Evolutionary conservation across 2,113 vertebrate species (phyloP).

Genomic region (Holacanthus passer): DNA sequence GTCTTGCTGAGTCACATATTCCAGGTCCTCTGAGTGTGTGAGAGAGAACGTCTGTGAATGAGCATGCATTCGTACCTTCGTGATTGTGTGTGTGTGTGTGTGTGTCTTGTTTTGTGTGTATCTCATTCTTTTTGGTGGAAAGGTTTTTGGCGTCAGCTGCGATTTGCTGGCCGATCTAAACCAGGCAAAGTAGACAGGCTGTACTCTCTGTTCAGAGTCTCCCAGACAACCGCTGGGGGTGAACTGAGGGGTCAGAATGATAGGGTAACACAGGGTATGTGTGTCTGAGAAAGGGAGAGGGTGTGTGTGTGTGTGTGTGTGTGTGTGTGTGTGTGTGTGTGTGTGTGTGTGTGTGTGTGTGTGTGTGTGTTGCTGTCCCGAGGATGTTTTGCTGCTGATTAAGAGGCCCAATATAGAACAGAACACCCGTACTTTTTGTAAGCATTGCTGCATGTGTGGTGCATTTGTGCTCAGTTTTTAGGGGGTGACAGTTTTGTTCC

Average conservation of each 20-base stretch:
- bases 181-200: conserved; percentile 48
- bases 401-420: conserved; percentile 59
- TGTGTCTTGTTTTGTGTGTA: conserved; percentile 20
- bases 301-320: conserved; percentile 39
- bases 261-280: not conserved
- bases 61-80: conserved; percentile 20
- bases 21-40: conserved; percentile 41
- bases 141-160: conserved; percentile 59
- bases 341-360: conserved; percentile 47
- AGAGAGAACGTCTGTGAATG: conserved; percentile 19
- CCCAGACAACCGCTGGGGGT: conserved; percentile 60
- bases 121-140: conserved; percentile 37
- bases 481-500: not conserved
- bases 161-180: conserved; percentile 49
- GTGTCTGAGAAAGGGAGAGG: not conserved
- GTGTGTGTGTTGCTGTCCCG: conserved; percentile 43
- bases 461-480: conserved; percentile 27
- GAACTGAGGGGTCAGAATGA: conserved; percentile 45
- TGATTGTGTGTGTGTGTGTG: conserved; percentile 8
- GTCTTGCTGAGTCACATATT: conserved; percentile 71
- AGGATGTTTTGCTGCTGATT: conserved; percentile 67
- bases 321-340: conserved; percentile 46
- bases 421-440: conserved; percentile 37
- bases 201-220: conserved; percentile 61
- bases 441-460: conserved; percentile 27